A percentile compares a stretch with the other conserved stretches of the same genome.
phyloP scores from a whole-genome alignment of 2,888 invertebrate genomes.

The Ormia ochracea region DNA sequence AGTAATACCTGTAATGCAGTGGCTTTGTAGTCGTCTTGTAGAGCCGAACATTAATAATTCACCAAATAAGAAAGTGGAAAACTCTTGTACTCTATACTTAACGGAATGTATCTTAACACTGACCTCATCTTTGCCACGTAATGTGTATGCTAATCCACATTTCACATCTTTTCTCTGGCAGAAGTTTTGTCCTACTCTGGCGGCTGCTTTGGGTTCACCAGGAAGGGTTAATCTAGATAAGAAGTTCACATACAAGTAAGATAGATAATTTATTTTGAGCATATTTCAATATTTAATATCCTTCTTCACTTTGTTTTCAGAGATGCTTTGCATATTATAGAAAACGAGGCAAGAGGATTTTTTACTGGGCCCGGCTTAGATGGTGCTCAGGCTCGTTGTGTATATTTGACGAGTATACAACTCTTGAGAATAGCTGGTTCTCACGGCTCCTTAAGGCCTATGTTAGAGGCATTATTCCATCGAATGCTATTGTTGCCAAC shows the following conservation, averaged over 20 bases:
- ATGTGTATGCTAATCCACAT: constrained; percentile 89
- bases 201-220: constrained; percentile 92
- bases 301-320: constrained; percentile 64
- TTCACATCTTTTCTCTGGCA: constrained; percentile 95
- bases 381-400: constrained; percentile 90
- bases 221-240: constrained; percentile 83
- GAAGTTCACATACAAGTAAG: constrained; percentile 84
- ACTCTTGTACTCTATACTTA: constrained; percentile 82
- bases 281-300: background rate
- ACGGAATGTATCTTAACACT: constrained; percentile 91
- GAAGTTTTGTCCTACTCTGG: constrained; percentile 92
- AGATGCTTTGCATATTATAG: constrained; percentile 76
- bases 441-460: constrained; percentile 90
- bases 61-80: constrained; percentile 75
- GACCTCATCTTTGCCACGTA: constrained; percentile 88
- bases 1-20: constrained; percentile 92
- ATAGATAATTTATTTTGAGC: constrained; percentile 47
- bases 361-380: constrained; percentile 80
- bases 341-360: constrained; percentile 77
- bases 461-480: constrained; percentile 94
- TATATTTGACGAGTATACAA: constrained; percentile 91
- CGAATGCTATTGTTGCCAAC: constrained; percentile 93
- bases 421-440: constrained; percentile 92
- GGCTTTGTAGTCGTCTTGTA: constrained; percentile 89
- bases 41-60: constrained; percentile 81